These are phyloP conservation scores for Noturus placidus DNA, from an alignment of 2,113 vertebrate genomes.

Conservation along the genomic window DNA sequence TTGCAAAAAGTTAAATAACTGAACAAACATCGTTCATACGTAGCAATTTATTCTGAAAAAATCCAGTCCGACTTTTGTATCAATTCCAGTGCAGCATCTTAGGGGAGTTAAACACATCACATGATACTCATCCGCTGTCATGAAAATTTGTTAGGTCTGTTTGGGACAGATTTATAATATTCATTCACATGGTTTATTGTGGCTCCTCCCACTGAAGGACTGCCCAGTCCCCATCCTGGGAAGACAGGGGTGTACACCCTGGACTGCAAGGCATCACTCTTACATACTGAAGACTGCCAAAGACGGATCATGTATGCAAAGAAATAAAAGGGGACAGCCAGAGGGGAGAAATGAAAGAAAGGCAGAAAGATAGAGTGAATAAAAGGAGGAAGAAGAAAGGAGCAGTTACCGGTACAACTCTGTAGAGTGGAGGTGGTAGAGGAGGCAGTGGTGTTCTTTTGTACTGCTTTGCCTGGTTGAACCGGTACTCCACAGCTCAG, in stretches of 20 bases:
- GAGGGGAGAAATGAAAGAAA: neutral
- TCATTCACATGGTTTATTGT: neutral
- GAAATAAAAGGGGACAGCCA: neutral
- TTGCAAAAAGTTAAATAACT: neutral
- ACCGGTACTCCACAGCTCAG: constrained; percentile 85
- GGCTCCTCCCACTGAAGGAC: neutral
- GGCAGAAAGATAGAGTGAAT: neutral
- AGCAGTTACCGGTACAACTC: constrained; percentile 80
- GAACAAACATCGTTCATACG: neutral
- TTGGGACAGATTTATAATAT: neutral
- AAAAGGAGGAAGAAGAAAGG: neutral
- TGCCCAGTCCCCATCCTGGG: neutral
- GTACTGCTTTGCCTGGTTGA: constrained; percentile 76
- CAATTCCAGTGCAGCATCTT: neutral
- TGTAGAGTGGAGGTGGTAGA: constrained; percentile 57
- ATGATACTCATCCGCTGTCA: neutral
- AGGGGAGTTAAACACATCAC: neutral
- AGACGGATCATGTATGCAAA: neutral
- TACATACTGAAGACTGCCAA: neutral
- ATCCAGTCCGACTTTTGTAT: neutral
- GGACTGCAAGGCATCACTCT: neutral
- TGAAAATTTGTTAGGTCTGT: neutral
- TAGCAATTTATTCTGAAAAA: too few species aligned
- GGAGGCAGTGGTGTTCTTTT: constrained; percentile 68
- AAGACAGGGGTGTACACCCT: neutral